Conservation (phyloP, 2,113 vertebrate species). For the Lanius ludovicianus region DNA sequence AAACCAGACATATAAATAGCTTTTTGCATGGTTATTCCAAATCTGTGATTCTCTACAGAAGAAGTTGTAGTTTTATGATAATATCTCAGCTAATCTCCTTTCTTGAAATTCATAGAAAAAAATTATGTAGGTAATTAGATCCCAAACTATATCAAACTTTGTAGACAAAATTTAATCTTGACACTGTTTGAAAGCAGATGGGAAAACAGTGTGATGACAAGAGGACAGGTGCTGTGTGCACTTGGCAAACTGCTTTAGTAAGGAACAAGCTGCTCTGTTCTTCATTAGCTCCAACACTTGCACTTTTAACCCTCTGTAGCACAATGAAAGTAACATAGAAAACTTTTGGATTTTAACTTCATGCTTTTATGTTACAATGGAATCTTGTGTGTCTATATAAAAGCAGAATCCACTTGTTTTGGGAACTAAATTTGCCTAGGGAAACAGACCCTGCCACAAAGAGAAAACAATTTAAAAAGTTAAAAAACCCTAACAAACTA, state of each 20-base stretch:
- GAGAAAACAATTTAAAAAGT: not conserved
- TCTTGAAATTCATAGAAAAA: slow-evolving; percentile 11
- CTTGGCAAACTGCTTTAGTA: not conserved
- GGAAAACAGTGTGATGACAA: slow-evolving; percentile 13
- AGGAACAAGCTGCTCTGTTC: slow-evolving; percentile 18
- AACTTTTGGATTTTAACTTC: not conserved
- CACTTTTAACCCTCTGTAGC: not conserved
- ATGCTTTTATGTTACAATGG: not conserved
- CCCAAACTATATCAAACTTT: not conserved
- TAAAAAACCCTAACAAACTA: not conserved
- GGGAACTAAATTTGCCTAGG: not conserved
- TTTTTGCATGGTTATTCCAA: not conserved
- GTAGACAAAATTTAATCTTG: not conserved
- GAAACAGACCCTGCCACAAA: not conserved
- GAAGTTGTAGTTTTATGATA: not conserved
- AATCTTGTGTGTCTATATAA: not conserved
- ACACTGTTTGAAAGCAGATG: slow-evolving; percentile 17
- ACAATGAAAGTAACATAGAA: not conserved
- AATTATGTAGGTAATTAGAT: not conserved
- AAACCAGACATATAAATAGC: not conserved
- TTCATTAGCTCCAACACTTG: not conserved
- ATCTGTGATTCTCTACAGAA: not conserved
- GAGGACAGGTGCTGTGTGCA: not conserved
- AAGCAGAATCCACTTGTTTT: not conserved
- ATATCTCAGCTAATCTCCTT: not conserved